Conservation (phyloP, 1,140 invertebrate genomes). For the Diorhabda carinulata region DNA sequence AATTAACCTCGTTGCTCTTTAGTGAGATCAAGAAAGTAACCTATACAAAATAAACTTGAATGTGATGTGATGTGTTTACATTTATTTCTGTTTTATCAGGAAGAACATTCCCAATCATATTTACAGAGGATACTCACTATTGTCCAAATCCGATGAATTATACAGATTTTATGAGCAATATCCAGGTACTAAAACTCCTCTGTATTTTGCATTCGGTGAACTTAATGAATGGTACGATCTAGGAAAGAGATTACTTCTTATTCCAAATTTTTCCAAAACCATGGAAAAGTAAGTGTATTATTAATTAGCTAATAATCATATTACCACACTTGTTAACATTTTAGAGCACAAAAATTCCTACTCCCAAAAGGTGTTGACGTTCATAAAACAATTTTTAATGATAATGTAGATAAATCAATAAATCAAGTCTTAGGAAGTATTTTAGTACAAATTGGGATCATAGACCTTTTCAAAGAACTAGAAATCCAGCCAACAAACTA, state of each 20-base stretch:
- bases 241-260: conserved; percentile 58
- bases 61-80: not conserved
- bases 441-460: conserved; percentile 72
- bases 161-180: conserved; percentile 60
- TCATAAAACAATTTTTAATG: not conserved
- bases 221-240: conserved; percentile 87
- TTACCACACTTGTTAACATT: not conserved
- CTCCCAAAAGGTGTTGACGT: conserved; percentile 46
- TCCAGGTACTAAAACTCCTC: conserved; percentile 59
- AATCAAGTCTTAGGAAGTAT: conserved; percentile 70
- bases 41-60: too few relatives aligned
- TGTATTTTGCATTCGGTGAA: conserved; percentile 88
- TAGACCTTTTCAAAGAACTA: conserved; percentile 63
- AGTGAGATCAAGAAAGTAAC: too few relatives aligned
- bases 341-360: not conserved
- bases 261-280: conserved; percentile 69
- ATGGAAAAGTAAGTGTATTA: conserved; percentile 56
- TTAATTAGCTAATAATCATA: not conserved
- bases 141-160: conserved; percentile 50
- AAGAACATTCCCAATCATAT: conserved; percentile 55
- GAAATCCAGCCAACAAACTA: conserved; percentile 71
- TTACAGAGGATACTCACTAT: conserved; percentile 55
- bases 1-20: too few relatives aligned
- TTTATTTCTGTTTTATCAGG: conserved; percentile 28
- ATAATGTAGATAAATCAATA: conserved; percentile 55